Evolutionary conservation across 2,888 invertebrate genomes (phyloP).

Genomic region (Formica aserva): DNA sequence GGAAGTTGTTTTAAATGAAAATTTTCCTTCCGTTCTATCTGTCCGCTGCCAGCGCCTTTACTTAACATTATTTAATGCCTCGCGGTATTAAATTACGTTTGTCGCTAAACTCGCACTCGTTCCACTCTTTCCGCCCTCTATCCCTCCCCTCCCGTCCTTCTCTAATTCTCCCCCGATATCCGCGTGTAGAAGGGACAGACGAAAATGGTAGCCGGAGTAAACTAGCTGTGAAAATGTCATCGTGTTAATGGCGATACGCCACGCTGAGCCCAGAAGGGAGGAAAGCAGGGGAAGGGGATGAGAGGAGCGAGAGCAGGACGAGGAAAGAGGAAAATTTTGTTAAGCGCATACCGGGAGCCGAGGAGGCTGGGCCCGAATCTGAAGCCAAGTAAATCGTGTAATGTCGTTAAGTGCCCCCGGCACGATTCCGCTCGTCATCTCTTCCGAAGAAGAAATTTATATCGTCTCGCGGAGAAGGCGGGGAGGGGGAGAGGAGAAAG

Average conservation of each 20-base stretch:
- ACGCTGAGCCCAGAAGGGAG: conserved; percentile 13
- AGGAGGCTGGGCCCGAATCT: not conserved
- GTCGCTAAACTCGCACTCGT: not conserved
- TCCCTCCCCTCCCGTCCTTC: not conserved
- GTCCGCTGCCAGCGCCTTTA: not conserved
- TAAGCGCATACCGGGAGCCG: conserved; percentile 7
- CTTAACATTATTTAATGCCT: conserved; percentile 27
- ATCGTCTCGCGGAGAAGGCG: not conserved
- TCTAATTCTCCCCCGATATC: not conserved
- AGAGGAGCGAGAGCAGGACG: not conserved
- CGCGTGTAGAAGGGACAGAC: conserved; percentile 33
- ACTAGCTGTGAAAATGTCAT: conserved; percentile 54
- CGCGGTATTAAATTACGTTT: conserved; percentile 21
- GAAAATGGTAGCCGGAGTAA: conserved; percentile 39
- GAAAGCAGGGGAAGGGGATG: not conserved
- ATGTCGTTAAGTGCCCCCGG: conserved; percentile 30
- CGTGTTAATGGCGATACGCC: conserved; percentile 51
- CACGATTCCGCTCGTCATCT: conserved; percentile 40
- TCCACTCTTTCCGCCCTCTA: not conserved
- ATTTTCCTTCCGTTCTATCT: conserved; percentile 17
- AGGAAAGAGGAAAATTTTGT: conserved; percentile 52
- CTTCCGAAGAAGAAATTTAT: conserved; percentile 29
- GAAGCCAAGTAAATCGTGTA: conserved; percentile 33
- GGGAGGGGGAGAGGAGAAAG: too few species aligned
- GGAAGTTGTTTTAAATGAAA: conserved; percentile 22